phyloP scores from a whole-genome alignment of 2,888 invertebrate genomes.

The Agapostemon virescens region DNA sequence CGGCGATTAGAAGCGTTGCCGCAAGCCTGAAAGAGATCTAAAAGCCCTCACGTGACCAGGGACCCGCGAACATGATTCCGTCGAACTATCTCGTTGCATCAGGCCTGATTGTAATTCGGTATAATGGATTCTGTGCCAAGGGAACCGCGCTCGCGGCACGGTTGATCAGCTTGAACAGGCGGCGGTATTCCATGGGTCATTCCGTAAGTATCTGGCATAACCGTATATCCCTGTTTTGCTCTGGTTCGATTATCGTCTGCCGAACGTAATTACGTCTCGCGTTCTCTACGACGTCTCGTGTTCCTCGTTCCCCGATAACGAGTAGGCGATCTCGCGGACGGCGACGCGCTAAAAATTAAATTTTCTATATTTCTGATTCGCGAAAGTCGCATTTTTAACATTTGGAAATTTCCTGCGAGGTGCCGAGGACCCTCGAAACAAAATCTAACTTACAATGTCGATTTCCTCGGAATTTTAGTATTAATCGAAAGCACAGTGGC shows the following conservation, averaged over 20 bases:
- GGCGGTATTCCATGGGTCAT: neutral
- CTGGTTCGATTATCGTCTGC: neutral
- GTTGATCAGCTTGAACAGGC: conserved; percentile 8
- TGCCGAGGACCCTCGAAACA: no score
- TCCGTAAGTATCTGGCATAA: neutral
- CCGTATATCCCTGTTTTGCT: neutral
- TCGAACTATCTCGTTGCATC: conserved; percentile 8
- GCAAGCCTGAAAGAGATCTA: neutral
- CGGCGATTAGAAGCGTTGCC: conserved; percentile 17
- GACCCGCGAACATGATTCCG: conserved; percentile 13
- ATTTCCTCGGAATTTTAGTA: no score
- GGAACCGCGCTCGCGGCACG: neutral
- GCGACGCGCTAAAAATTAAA: no score
- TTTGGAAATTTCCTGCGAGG: no score
- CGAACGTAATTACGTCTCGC: neutral
- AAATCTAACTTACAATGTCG: no score
- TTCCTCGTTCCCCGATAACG: neutral
- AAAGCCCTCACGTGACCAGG: conserved; percentile 10
- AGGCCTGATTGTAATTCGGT: conserved; percentile 1
- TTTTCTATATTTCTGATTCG: no score
- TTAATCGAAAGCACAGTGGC: no score
- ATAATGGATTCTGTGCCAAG: conserved; percentile 11
- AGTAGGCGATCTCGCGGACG: neutral
- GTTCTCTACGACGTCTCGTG: neutral
- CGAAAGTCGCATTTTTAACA: no score